phyloP scores from a whole-genome alignment of 2,888 invertebrate genomes.

The Hybos culiciformis region DNA sequence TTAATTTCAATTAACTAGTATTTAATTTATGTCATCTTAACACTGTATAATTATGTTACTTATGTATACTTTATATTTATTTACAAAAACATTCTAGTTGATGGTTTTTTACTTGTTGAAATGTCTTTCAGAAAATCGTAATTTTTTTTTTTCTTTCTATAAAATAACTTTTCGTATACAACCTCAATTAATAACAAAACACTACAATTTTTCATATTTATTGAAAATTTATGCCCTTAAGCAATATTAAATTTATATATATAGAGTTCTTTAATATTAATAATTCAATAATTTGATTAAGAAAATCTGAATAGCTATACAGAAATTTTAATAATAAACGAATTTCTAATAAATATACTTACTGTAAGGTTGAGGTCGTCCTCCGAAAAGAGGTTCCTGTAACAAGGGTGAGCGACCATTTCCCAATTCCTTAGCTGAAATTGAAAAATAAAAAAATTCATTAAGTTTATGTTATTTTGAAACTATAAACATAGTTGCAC shows the following conservation, averaged over 20 bases:
- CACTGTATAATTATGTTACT: too few relatives aligned
- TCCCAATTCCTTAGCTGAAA: constrained; percentile 35
- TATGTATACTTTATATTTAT: too few relatives aligned
- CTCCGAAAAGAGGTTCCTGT: constrained; percentile 79
- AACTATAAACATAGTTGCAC: constrained; percentile 4
- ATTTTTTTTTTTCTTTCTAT: too few relatives aligned
- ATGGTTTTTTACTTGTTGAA: too few relatives aligned
- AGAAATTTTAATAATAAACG: neutral
- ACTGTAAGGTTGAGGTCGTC: constrained; percentile 80
- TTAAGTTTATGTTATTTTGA: constrained; percentile 4
- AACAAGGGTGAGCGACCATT: constrained; percentile 67
- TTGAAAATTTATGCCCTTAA: constrained; percentile 1
- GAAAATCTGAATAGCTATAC: neutral
- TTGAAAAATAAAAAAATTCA: neutral
- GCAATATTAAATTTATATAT: neutral
- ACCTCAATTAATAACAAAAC: too few relatives aligned
- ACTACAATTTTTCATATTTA: too few relatives aligned
- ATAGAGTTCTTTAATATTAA: constrained; percentile 6
- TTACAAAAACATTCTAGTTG: too few relatives aligned
- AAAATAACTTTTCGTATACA: too few relatives aligned
- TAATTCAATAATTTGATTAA: neutral
- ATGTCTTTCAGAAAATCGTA: too few relatives aligned
- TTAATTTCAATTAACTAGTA: too few relatives aligned
- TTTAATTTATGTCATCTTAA: too few relatives aligned
- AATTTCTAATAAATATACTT: constrained; percentile 38